phyloP scores from a whole-genome alignment of 2,797 vertebrate species.

The Cebuella pygmaea region DNA sequence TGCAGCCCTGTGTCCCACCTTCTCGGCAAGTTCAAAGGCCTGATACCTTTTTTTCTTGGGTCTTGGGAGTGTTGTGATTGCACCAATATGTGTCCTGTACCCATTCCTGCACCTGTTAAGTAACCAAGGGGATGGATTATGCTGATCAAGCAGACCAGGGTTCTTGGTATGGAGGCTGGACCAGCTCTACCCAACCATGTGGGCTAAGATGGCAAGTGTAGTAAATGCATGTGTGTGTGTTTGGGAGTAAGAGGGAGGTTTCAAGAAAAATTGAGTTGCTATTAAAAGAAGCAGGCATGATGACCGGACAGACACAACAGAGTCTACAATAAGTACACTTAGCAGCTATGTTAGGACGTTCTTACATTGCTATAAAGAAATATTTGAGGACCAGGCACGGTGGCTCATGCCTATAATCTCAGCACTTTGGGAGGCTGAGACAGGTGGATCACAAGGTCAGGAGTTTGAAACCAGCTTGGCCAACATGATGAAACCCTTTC shows the following conservation, averaged over 20 bases:
- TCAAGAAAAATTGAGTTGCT: background rate
- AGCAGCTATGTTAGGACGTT: background rate
- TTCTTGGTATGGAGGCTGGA: background rate
- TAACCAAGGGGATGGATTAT: background rate
- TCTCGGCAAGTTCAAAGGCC: background rate
- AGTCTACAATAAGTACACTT: background rate
- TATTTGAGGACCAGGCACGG: background rate
- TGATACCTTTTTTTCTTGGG: background rate
- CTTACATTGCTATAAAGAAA: background rate
- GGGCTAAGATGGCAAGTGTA: too few species aligned
- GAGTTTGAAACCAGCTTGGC: too few species aligned
- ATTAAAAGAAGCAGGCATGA: background rate
- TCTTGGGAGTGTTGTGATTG: background rate
- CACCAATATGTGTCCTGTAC: background rate
- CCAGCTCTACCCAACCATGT: fast-evolving
- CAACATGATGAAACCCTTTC: too few species aligned
- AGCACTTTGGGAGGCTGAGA: too few species aligned
- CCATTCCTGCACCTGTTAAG: background rate
- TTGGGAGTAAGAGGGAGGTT: background rate
- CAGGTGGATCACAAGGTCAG: too few species aligned
- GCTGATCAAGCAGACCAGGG: background rate
- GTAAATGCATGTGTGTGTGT: background rate
- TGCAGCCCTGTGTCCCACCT: background rate
- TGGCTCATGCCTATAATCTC: too few species aligned
- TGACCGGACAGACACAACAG: background rate